Base-by-base conservation (phyloP, 1,140 invertebrate species). In the Ylistrum balloti region DNA sequence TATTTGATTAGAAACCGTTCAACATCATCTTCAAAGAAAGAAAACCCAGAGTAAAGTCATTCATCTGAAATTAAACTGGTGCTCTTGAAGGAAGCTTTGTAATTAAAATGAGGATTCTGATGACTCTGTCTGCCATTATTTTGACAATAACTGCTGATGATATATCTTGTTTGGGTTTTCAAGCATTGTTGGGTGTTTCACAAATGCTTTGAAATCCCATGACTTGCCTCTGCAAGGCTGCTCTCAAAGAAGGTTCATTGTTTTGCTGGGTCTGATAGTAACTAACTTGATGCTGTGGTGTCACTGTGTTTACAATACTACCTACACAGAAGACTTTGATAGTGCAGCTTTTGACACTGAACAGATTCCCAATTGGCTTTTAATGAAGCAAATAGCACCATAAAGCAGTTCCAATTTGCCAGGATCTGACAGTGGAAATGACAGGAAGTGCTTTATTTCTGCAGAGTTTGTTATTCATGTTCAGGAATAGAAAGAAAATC, bases 321-420 rank as follows among this genome's bases (percentile, higher is more conserved):
- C 56, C 56, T 74, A 74, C 56, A 74, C 56, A 74, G 56, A n/a
- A 74, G 56, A 74, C 56, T 74, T 74, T 74, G 56, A 74, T 74
- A 74, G 56, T 74, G 56, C 28, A 74, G n/a, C 56, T 28, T 28
- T n/a, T 74, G 56, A 74, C 56, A 74, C 56, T 74, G n/a, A 74
- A 74, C 56, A 74, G 56, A 74, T 74, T 17, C 56, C 56, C n/a
- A 74, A 74, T 74, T 74, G 56, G 56, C 56, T 74, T 74, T 74
- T 74, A 74, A 74, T 74, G 56, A 74, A 74, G 56, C 56, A 74
- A 74, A 74, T 74, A 74, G 56, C 56, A 28, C 56, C 56, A 74
- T 74, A 74, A 74, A 74, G 1, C 56, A 74, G 56, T 11, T 74
- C 56, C 56, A 74, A 74, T 74, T 74, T 74, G 56, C n/a, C 56